phyloP scores from a whole-genome alignment of 2,113 vertebrate species.

The Strix uralensis region DNA sequence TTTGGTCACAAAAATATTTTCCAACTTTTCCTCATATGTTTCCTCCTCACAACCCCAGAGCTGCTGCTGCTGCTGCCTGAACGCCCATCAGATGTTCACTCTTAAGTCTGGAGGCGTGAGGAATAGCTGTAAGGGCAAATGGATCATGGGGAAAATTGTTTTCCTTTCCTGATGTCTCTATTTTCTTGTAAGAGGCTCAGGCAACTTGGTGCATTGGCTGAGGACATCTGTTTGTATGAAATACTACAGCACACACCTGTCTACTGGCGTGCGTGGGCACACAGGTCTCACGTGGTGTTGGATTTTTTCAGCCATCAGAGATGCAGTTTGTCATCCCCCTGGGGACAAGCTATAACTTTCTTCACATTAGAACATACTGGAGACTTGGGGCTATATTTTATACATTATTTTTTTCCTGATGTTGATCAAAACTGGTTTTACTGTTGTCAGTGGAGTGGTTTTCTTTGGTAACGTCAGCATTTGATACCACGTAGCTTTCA shows the following conservation, averaged over 20 bases:
- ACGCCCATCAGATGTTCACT: not conserved
- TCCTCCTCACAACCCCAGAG: not conserved
- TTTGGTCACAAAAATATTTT: not conserved
- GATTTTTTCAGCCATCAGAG: not conserved
- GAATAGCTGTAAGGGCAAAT: not conserved
- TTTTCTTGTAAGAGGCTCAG: not conserved
- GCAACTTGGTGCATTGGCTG: not conserved
- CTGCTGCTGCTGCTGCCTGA: not conserved
- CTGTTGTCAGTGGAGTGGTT: not conserved
- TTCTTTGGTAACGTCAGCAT: not conserved
- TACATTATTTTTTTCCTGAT: not conserved
- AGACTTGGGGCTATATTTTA: not conserved
- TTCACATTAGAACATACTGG: not conserved
- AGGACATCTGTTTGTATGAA: not conserved
- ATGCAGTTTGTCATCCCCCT: not conserved
- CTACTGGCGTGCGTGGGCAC: not conserved
- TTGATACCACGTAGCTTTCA: not conserved
- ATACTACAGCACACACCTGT: not conserved
- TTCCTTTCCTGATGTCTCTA: conserved; percentile 12
- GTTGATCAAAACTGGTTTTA: not conserved
- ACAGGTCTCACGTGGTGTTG: not conserved
- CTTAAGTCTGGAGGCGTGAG: not conserved
- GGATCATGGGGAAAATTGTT: not conserved
- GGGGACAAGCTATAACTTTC: not conserved
- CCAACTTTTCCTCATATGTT: not conserved